Evolutionary conservation across 37 sponge, comb jelly and placozoan species (phyloP).

Genomic region (Diacarnus erythraeanus): DNA sequence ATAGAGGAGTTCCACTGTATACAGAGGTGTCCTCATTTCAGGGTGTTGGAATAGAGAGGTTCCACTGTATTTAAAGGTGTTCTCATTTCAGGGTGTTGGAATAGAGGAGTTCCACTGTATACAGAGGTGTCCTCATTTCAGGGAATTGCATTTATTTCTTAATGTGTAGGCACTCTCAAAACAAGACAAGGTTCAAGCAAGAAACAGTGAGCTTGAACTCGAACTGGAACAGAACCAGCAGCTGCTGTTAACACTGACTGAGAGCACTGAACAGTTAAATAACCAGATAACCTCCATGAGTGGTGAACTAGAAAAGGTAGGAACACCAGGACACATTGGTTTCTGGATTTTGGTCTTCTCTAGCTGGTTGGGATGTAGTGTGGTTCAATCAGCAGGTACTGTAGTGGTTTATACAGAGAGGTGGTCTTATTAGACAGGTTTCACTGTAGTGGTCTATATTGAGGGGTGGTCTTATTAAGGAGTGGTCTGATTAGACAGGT

Average conservation of each 20-base stretch:
- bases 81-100: neutral
- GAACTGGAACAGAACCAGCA: slow-evolving; percentile 10
- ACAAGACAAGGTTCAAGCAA: slow-evolving; percentile 23
- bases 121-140: neutral
- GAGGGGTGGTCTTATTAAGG: no score
- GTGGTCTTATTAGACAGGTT: no score
- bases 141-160: neutral
- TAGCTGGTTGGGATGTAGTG: no score
- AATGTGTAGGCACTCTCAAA: neutral
- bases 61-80: neutral
- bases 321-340: no score
- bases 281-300: slow-evolving; percentile 32
- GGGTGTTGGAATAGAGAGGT: neutral
- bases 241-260: slow-evolving; percentile 22
- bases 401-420: no score
- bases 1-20: no score
- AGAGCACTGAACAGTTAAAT: slow-evolving; percentile 9
- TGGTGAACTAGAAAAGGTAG: slow-evolving; percentile 27
- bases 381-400: no score
- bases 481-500: no score
- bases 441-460: no score
- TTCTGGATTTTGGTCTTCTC: no score
- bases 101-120: no score
- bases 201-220: slow-evolving; percentile 25
- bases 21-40: neutral